These are phyloP conservation scores for Disparrhopalites patrizii DNA, from an alignment of 2,888 invertebrate genomes.

Conservation along the genomic window DNA sequence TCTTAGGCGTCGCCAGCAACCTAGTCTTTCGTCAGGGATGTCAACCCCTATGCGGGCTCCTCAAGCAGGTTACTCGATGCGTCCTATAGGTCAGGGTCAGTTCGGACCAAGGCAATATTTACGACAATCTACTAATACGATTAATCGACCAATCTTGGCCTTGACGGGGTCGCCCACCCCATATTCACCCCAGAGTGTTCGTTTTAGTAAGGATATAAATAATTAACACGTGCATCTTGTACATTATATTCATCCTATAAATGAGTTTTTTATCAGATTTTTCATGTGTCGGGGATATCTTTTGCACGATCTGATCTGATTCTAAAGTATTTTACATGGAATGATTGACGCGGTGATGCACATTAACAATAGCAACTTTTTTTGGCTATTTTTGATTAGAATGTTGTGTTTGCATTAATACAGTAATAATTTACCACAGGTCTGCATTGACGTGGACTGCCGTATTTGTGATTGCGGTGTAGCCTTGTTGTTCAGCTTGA, in stretches of 20 bases:
- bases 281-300: no score
- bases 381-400: background rate
- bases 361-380: background rate
- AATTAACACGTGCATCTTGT: no score
- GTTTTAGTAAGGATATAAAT: slow-evolving; percentile 25
- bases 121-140: slow-evolving; percentile 35
- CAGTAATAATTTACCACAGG: no score
- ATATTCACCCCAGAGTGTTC: slow-evolving; percentile 23
- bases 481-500: background rate
- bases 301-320: no score
- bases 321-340: no score
- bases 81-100: slow-evolving; percentile 20
- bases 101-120: slow-evolving; percentile 26
- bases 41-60: slow-evolving; percentile 6
- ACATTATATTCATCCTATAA: no score
- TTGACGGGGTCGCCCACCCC: slow-evolving; percentile 12
- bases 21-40: background rate
- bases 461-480: background rate
- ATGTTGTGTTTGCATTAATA: background rate
- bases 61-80: slow-evolving; percentile 14
- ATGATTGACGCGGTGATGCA: background rate
- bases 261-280: no score
- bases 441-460: background rate
- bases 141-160: slow-evolving; percentile 27
- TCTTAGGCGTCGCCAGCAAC: slow-evolving; percentile 33